Base-by-base conservation (phyloP, 2,888 invertebrate species). In the Eumacrocentrus americanus region DNA sequence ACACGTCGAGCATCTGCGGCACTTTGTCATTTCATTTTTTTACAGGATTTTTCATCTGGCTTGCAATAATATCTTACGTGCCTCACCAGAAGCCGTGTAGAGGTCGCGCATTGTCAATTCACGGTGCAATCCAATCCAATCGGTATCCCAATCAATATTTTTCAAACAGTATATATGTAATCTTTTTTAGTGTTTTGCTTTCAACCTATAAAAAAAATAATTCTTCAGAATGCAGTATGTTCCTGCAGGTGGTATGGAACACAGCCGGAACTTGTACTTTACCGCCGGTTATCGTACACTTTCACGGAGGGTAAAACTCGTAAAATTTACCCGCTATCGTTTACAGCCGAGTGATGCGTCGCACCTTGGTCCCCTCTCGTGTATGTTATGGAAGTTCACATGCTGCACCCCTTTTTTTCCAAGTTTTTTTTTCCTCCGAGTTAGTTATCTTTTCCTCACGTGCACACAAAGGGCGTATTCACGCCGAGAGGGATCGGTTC, bases 291-390 rank as follows among this genome's bases (percentile, higher is more conserved):
- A 65, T 62, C 63, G 44, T 44, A 20, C 22, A 58, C 63, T 63
- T 63, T 46, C 57, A 54, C 46, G 60, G 60, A 60, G 61, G 58
- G 35, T 46, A 46, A 58, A 9, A 44, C 58, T 66, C 66, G 63
- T 66, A 66, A 66, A 64, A 67, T 65, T 67, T 61, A 50, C 58
- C 61, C 65, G 62, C 63, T 65, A 65, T 66, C 64, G 62, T 64
- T 66, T 61, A 66, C 52, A 47, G 38, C 53, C 57, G 51, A 38
- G 22, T 20, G 44, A 44, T 51, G 59, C 56, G 46, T 44, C 44
- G 44, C 22, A 48, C 54, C 38, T 37, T 42, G 29, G 44, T 29
- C 62, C 40, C 46, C 52, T 47, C 34, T 29, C 22, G 16, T 14
- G 25, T 55, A 34, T 50, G 46, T 48, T 50, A 52, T 46, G 57